These are phyloP conservation scores for Amphiprion percula DNA, from an alignment of 2,113 vertebrate genomes.

Conservation along the genomic window DNA sequence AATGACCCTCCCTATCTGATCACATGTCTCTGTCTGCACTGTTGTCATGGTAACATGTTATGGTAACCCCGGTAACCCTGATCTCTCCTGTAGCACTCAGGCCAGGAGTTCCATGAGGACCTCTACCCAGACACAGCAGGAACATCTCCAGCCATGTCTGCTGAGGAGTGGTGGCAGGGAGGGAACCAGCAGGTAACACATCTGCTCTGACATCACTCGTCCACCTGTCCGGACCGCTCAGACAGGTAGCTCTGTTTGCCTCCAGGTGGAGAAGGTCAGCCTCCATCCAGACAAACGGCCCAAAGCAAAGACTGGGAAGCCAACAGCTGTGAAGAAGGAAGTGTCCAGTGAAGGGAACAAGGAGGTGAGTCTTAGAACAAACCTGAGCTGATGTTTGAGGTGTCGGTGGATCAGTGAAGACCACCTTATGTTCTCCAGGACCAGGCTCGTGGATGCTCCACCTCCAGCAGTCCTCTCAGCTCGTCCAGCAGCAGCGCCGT, in stretches of 20 bases:
- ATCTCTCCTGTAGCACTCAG: conserved; percentile 77
- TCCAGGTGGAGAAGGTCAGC: conserved; percentile 89
- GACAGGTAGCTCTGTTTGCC: background rate
- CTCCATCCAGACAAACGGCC: conserved; percentile 85
- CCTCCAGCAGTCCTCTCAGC: conserved; percentile 87
- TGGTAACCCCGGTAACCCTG: background rate
- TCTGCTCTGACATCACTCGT: background rate
- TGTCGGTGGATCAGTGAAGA: too few species aligned
- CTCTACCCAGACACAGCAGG: conserved; percentile 91
- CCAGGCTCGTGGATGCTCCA: conserved; percentile 82
- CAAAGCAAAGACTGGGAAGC: conserved; percentile 71
- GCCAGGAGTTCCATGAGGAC: conserved; percentile 92
- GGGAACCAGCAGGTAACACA: conserved; percentile 88
- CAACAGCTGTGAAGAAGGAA: conserved; percentile 66
- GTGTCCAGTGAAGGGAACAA: conserved; percentile 69
- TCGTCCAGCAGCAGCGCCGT: conserved; percentile 88
- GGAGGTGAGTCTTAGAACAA: conserved; percentile 65
- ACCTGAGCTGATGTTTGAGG: too few species aligned
- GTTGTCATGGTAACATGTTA: background rate
- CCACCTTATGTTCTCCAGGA: conserved; percentile 68
- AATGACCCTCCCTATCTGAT: too few species aligned
- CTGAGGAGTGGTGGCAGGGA: conserved; percentile 92
- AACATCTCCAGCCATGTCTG: conserved; percentile 78
- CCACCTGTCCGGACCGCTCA: background rate
- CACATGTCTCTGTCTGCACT: too few species aligned